Conservation (phyloP, 2,888 invertebrate genomes). For the Eristalis intricaria region DNA sequence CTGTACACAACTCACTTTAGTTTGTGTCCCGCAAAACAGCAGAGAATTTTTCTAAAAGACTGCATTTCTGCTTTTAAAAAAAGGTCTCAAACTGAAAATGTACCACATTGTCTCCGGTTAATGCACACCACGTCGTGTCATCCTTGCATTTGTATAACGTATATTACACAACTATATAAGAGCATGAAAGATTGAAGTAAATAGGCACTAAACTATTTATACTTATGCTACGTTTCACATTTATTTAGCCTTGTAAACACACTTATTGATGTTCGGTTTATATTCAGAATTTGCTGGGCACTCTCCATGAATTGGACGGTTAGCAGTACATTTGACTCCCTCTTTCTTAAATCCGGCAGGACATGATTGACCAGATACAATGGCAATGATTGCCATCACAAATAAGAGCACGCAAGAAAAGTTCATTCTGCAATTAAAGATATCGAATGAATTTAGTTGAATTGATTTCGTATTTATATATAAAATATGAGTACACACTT, state of each 20-base stretch:
- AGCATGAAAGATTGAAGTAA: background rate
- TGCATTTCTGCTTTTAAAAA: background rate
- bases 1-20: background rate
- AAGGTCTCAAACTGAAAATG: conserved; percentile 4
- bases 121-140: background rate
- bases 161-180: background rate
- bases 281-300: conserved; percentile 77
- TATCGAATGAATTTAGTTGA: background rate
- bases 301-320: conserved; percentile 77
- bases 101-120: background rate
- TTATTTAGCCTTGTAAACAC: conserved; percentile 74
- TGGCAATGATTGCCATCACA: conserved; percentile 76
- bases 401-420: conserved; percentile 75
- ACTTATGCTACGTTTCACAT: background rate
- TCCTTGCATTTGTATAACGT: background rate
- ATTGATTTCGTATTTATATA: background rate
- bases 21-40: conserved; percentile 2
- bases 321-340: conserved; percentile 73
- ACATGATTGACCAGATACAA: conserved; percentile 74
- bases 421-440: conserved; percentile 74
- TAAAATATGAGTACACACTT: conserved; percentile 2
- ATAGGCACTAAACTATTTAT: background rate
- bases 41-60: background rate
- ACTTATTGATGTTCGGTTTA: conserved; percentile 76
- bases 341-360: conserved; percentile 73